These are phyloP conservation scores for Drosophila funebris DNA, from an alignment of 1,140 invertebrate genomes.

Conservation along the genomic window DNA sequence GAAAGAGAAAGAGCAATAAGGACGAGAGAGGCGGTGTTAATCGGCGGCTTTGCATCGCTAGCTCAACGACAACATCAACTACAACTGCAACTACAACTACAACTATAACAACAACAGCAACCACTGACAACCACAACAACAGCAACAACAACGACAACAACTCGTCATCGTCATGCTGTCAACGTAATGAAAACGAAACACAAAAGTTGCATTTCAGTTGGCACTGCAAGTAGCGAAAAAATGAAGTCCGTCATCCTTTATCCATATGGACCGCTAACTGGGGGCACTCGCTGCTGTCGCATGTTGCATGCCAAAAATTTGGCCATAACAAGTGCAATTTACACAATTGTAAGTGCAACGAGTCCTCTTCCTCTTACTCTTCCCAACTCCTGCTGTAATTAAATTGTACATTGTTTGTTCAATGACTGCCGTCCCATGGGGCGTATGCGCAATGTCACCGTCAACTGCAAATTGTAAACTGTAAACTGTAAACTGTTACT, in stretches of 20 bases:
- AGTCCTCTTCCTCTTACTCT: background rate
- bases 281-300: constrained; percentile 85
- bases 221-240: constrained; percentile 54
- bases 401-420: constrained; percentile 9
- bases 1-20: background rate
- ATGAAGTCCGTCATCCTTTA: constrained; percentile 85
- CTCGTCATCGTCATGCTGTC: constrained; percentile 44
- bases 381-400: background rate
- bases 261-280: constrained; percentile 84
- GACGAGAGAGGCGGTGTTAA: constrained; percentile 5
- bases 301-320: constrained; percentile 87
- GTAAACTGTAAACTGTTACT: constrained; percentile 12
- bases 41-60: constrained; percentile 38
- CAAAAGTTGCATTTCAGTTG: constrained; percentile 58
- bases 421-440: constrained; percentile 5
- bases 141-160: constrained; percentile 12
- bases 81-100: constrained; percentile 10
- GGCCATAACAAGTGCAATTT: constrained; percentile 87
- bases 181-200: constrained; percentile 64
- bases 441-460: constrained; percentile 50
- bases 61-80: constrained; percentile 18
- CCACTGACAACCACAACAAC: constrained; percentile 8
- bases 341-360: constrained; percentile 86
- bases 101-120: background rate
- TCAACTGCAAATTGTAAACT: too few relatives aligned